Base-by-base conservation (phyloP, 2,113 vertebrate genomes). In the Gymnocephalus cernua region DNA sequence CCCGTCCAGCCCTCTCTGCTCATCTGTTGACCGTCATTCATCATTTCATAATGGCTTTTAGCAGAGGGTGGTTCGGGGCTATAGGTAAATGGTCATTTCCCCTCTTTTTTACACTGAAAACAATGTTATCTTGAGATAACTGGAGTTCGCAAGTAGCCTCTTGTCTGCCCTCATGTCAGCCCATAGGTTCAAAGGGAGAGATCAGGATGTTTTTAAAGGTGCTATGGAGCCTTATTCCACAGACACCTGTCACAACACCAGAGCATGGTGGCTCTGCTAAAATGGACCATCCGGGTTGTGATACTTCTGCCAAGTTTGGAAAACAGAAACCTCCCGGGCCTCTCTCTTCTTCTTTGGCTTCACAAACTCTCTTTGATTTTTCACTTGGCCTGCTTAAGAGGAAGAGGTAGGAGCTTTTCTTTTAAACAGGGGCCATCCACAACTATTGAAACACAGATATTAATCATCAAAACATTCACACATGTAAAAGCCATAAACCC, bases 221-320 rank as follows among this genome's bases (percentile, higher is more conserved):
- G 65, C 44, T 44, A 35, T 15, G 7, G 48, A 56, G 50, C 25
- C 44, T 44, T 53, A 16, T n/a, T n/a, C 25, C 2, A 7, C 59
- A 62, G 35, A 67, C 80, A 87, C 75, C 75, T 83, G 86, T 66
- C 78, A 77, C 77, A 91, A 86, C 64, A 74, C 23, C 53, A 23
- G 21, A n/a, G 45, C 65, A 76, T 10, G 61, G 50, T 45, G 72
- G 67, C 64, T 62, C 32, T 29, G 15, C 41, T 23, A 63, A 50
- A 78, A 79, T 13, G 27, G 25, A 75, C 47, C 66, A 25, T 23
- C 48, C 12, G 35, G 25, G 45, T 58, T 23, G 21, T 25, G 3
- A 65, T 53, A 35, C 29, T 27, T 38, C 45, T 8, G 1, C n/a
- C 57, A 14, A 56, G 27, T 56, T 66, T 47, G 57, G 3, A 41